Evolutionary conservation across 1,140 invertebrate genomes (phyloP).

Genomic region (Conopomorpha cramerella): DNA sequence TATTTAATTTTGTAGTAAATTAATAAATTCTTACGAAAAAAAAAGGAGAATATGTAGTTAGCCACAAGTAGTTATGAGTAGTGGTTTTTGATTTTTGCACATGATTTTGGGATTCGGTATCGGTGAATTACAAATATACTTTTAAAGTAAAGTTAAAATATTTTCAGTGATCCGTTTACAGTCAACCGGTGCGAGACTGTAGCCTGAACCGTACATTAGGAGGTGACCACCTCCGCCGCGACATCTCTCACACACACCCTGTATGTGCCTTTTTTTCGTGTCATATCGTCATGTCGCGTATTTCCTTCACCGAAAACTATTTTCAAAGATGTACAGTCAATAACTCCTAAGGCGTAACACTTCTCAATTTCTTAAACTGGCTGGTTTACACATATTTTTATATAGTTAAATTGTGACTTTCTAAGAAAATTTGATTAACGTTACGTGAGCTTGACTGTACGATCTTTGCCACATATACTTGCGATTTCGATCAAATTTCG

Average conservation of each 20-base stretch:
- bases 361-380: no score
- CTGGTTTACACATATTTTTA: no score
- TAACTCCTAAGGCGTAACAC: no score
- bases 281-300: slow-evolving; percentile 17
- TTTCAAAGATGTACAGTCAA: no score
- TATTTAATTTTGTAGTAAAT: no score
- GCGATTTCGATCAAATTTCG: no score
- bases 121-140: slow-evolving; percentile 16
- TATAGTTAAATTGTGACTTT: no score
- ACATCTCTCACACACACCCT: slow-evolving; percentile 38
- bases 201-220: slow-evolving; percentile 27
- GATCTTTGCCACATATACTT: no score
- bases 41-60: slow-evolving; percentile 1
- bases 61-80: background rate
- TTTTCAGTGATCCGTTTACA: slow-evolving; percentile 54
- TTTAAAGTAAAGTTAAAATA: slow-evolving; percentile 44
- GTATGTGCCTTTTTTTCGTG: slow-evolving; percentile 46
- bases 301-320: background rate
- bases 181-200: slow-evolving; percentile 47
- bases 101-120: slow-evolving; percentile 27
- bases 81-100: slow-evolving; percentile 12
- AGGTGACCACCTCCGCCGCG: slow-evolving; percentile 46
- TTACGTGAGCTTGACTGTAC: no score
- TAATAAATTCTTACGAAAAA: no score
- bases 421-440: no score